Evolutionary conservation across 2,888 invertebrate genomes (phyloP).

Genomic region (Drosophila subsilvestris): DNA sequence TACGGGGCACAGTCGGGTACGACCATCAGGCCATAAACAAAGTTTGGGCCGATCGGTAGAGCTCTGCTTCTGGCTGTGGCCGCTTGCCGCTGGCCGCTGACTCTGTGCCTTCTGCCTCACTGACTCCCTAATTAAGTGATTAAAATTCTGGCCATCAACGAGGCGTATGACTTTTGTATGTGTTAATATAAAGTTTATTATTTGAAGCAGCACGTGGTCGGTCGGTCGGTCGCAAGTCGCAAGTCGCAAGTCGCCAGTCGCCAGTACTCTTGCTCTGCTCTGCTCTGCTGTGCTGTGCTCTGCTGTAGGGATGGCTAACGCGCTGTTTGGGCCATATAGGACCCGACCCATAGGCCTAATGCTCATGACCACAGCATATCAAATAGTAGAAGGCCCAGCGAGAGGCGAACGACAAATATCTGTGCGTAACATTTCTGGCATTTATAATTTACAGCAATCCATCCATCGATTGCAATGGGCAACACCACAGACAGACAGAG

Average conservation of each 20-base stretch:
- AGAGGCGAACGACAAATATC: slow-evolving; percentile 62
- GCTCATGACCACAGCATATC: slow-evolving; percentile 62
- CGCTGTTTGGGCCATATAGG: slow-evolving; percentile 27
- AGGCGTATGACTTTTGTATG: slow-evolving; percentile 83
- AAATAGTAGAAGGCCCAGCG: slow-evolving; percentile 44
- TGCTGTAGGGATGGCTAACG: background rate
- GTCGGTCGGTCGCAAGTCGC: slow-evolving; percentile 22
- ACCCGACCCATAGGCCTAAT: slow-evolving; percentile 46
- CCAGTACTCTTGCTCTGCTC: slow-evolving; percentile 32
- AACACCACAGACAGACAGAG: slow-evolving; percentile 20
- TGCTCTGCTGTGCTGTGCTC: too few species aligned
- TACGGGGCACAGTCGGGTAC: slow-evolving; percentile 12
- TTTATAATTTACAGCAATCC: slow-evolving; percentile 75
- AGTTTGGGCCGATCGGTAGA: slow-evolving; percentile 13
- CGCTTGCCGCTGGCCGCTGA: slow-evolving; percentile 39
- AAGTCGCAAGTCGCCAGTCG: slow-evolving; percentile 48
- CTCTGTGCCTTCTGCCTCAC: slow-evolving; percentile 11
- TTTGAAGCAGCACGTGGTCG: slow-evolving; percentile 84
- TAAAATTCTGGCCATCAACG: slow-evolving; percentile 82
- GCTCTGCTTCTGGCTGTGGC: slow-evolving; percentile 9
- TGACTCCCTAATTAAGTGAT: slow-evolving; percentile 82
- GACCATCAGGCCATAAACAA: slow-evolving; percentile 37
- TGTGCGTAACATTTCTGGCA: slow-evolving; percentile 79
- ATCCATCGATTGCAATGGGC: slow-evolving; percentile 69
- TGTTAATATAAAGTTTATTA: slow-evolving; percentile 84